These are phyloP conservation scores for Anolis apletophallus DNA, from an alignment of 2,797 vertebrate genomes.

Conservation along the genomic window DNA sequence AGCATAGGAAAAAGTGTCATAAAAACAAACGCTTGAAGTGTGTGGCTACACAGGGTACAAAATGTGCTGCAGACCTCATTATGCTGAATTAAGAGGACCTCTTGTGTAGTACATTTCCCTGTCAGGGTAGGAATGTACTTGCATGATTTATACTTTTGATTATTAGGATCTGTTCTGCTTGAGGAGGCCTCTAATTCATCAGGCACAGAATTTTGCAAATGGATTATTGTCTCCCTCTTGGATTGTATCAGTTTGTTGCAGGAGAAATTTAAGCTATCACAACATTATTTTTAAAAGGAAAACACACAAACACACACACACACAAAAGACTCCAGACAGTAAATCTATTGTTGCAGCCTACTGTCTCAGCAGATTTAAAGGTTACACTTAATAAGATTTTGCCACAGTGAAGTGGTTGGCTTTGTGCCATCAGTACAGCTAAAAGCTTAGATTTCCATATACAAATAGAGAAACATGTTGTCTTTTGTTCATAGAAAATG, in stretches of 20 bases:
- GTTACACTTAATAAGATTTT: conserved; percentile 40
- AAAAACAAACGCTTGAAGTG: conserved; percentile 32
- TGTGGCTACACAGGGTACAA: conserved; percentile 28
- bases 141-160: conserved; percentile 58
- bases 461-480: background rate
- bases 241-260: conserved; percentile 50
- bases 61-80: conserved; percentile 34
- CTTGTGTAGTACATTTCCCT: conserved; percentile 48
- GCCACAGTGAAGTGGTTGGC: conserved; percentile 36
- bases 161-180: conserved; percentile 40
- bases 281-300: background rate
- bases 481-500: conserved; percentile 32
- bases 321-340: conserved; percentile 3
- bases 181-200: conserved; percentile 49
- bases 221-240: conserved; percentile 29
- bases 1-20: conserved; percentile 48
- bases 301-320: background rate
- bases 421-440: conserved; percentile 4
- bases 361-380: conserved; percentile 51
- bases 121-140: conserved; percentile 41
- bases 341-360: conserved; percentile 41
- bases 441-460: background rate
- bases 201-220: conserved; percentile 44
- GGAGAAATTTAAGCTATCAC: conserved; percentile 46
- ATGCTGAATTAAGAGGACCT: conserved; percentile 44